Base-by-base conservation (phyloP, 2,888 invertebrate species). In the Polydrusus cervinus region DNA sequence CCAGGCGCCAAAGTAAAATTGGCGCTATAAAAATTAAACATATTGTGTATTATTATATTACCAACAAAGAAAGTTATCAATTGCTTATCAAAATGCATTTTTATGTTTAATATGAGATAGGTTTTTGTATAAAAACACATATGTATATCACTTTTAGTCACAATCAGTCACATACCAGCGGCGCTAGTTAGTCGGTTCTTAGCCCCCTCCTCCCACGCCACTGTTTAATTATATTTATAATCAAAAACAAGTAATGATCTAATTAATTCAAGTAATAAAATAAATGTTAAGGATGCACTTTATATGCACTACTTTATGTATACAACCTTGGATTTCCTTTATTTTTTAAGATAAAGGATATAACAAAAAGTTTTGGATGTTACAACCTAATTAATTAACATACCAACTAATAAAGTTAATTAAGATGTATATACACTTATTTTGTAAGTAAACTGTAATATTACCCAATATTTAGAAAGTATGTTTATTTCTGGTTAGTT, bases 251-350 rank as follows among this genome's bases (percentile, higher is more conserved):
- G 6, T 47, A 47, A 14, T 9, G 47, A 47, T 14, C 16, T 47
- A 16, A 8, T 47, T 47, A 47, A 47, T 9, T 47, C 13, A 47
- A 47, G 47, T 16, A 47, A 47, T 16, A 47, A 14, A 47, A 14
- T 16, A 47, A 47, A 47, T 47, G 16, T 8, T 47, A 16, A 47
- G 47, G 47, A 47, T 47, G 47, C 47, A 47, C 16, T 47, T 47
- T 18, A n/a, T n/a, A 51, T 51, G 51, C 18, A 20, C 11, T n/a
- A 16, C 3, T 47, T 47, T 47, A 16, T 47, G 16, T 47, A 3
- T 14, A 47, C 9, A 14, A 47, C 47, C 47, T 47, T 47, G 47
- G 47, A 16, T 47, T 14, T 47, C 5, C 2, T 47, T 47, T 16
- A 14, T 14, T 16, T 16, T 14, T 47, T 47, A 9, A 47, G 43